Base-by-base conservation (phyloP, 92 coral and sea anemone genomes). In the Diadumene lineata region DNA sequence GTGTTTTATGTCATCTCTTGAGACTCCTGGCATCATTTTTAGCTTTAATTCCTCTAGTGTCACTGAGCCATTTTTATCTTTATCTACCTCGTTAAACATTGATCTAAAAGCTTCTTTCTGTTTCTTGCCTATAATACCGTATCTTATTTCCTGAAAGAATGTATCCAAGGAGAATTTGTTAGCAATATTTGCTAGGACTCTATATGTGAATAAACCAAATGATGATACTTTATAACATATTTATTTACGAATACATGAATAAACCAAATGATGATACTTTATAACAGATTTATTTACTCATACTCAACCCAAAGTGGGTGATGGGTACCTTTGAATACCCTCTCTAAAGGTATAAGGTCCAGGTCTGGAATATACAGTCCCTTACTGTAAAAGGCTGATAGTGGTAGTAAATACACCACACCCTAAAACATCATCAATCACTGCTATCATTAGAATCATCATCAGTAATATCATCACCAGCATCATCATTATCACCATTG, bases 1-100 rank as follows among this genome's bases (percentile, higher is more conserved):
- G 73, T 91, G 90, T 60, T 87, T 85, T 50, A 94, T 87, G 31
- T 94, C 91, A 24, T 87, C 80, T 69, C 85, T 83, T 11, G 97
- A 74, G 22, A 92, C 92, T 15, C 89, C 68, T 19, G 98, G 97
- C 61, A 83, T 81, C 86, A 94, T 84, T 34, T 90, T 74, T 13
- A 83, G 72, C 77, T 88, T 94, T 10, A 94, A 92, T 76, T 94
- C 98, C 43, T 94, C 88, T 0, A 94, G 79, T 2, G 96, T 92
- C 31, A 94, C 97, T 30, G 84, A 79, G 25, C 98, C 98, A 53
- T 94, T 92, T 60, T 91, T 85, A 76, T 91, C 96, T 53, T 91
- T 91, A 31, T 94, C 98, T 19, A 94, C 81, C 68, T 94, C 98
- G 56, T 94, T 88, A 34, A 91, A 94, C 77, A 94, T 76, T 6